Evolutionary conservation across 2,113 vertebrate species (phyloP).

Genomic region (Thalassarche chlororhynchos): DNA sequence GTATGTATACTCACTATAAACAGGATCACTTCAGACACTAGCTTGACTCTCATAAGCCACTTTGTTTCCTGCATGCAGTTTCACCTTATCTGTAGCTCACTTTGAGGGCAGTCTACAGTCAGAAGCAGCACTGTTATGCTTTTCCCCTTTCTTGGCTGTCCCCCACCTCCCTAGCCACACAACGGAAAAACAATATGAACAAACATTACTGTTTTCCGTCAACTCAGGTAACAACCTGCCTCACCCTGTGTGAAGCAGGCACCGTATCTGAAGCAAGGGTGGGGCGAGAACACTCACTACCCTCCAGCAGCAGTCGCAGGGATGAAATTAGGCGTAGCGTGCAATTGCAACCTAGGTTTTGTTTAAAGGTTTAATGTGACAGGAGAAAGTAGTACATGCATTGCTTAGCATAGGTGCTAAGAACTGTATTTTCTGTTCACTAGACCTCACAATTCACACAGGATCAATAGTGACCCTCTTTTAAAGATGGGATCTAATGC

Average conservation of each 20-base stretch:
- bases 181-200: accelerated
- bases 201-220: neutral
- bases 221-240: neutral
- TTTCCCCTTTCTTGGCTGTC: neutral
- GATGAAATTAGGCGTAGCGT: accelerated
- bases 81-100: neutral
- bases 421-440: neutral
- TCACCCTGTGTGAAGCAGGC: neutral
- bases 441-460: neutral
- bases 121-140: accelerated
- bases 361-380: accelerated
- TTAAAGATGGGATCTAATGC: neutral
- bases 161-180: neutral
- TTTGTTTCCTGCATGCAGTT: neutral
- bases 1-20: no score
- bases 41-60: accelerated
- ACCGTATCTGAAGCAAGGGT: accelerated
- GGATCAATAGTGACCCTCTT: neutral
- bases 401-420: no score
- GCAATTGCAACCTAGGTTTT: neutral
- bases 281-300: accelerated
- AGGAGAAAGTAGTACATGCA: neutral
- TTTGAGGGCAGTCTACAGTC: neutral
- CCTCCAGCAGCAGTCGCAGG: neutral
- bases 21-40: neutral